phyloP scores from a whole-genome alignment of 2,888 invertebrate species.

The Chloroclysta siterata region DNA sequence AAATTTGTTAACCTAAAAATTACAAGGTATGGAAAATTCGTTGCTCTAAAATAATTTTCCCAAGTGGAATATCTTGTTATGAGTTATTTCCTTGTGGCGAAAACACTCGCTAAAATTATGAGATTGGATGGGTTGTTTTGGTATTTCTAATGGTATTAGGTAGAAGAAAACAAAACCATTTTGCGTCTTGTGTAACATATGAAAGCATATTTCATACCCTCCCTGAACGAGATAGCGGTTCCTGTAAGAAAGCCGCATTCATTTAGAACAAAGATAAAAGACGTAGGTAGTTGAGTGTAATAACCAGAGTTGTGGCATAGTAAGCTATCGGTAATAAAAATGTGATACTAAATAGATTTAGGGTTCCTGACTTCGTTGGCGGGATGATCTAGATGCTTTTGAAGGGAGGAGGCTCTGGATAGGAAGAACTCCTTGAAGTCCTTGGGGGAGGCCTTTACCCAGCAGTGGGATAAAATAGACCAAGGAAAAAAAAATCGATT shows the following conservation, averaged over 20 bases:
- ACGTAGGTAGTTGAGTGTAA: conserved; percentile 46
- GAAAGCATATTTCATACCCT: conserved; percentile 41
- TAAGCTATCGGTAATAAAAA: not conserved
- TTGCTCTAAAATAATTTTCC: not conserved
- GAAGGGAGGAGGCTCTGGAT: too few species aligned
- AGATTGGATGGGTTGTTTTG: conserved; percentile 32
- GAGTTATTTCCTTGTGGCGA: conserved; percentile 11
- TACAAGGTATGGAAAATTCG: not conserved
- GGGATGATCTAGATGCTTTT: too few species aligned
- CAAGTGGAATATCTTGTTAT: not conserved
- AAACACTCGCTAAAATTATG: conserved; percentile 23
- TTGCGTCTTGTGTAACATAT: conserved; percentile 41
- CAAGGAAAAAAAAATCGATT: too few species aligned
- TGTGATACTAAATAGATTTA: too few species aligned
- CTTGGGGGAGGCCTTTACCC: too few species aligned
- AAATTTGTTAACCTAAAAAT: not conserved
- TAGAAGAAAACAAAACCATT: conserved; percentile 36
- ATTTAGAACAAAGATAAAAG: conserved; percentile 52
- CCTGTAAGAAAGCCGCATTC: conserved; percentile 51
- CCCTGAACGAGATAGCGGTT: conserved; percentile 46
- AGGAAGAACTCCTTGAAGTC: too few species aligned
- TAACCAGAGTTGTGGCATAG: conserved; percentile 21
- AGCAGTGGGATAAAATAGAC: too few species aligned
- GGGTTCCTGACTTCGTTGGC: too few species aligned
- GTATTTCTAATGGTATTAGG: conserved; percentile 31